A percentile compares a stretch with the other conserved stretches of the same genome.
These are phyloP conservation scores for Pogoniulus pusillus DNA, from an alignment of 2,797 vertebrate genomes.

Conservation along the genomic window DNA sequence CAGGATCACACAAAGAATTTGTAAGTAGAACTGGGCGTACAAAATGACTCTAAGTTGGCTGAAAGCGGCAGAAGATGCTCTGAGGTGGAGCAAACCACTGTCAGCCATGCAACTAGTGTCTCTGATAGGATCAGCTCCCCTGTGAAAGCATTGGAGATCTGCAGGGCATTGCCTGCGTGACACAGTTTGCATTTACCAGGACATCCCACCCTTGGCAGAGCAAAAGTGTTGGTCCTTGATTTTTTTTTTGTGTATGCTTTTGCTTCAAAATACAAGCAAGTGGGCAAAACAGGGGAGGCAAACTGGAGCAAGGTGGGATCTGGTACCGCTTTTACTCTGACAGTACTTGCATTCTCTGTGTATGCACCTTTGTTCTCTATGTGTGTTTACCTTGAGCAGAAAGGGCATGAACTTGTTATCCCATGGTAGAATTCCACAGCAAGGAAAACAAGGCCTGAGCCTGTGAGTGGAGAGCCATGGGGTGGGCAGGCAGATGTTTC, in stretches of 20 bases:
- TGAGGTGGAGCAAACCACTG: neutral
- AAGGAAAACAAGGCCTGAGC: neutral
- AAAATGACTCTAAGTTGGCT: neutral
- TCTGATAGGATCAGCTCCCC: neutral
- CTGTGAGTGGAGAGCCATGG: neutral
- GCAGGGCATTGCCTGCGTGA: neutral
- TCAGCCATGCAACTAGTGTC: neutral
- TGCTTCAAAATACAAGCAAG: neutral
- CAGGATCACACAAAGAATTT: neutral
- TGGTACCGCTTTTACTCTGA: neutral
- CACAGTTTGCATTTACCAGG: neutral
- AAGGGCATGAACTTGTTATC: accelerated
- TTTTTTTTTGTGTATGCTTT: neutral
- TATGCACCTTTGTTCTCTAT: neutral
- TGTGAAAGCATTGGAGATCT: neutral
- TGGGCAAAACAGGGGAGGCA: neutral
- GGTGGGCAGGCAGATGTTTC: neutral
- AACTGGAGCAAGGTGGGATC: neutral
- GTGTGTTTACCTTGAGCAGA: neutral
- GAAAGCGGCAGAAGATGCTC: neutral
- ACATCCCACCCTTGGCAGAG: neutral
- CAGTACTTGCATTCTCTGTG: too few species aligned
- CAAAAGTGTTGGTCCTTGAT: neutral
- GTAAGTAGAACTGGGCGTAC: neutral
- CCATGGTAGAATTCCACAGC: neutral